Evolutionary conservation across 2,888 invertebrate genomes (phyloP), one percentile per base, ranked within the genome.

Genomic region (Eupelmus urozonus): DNA sequence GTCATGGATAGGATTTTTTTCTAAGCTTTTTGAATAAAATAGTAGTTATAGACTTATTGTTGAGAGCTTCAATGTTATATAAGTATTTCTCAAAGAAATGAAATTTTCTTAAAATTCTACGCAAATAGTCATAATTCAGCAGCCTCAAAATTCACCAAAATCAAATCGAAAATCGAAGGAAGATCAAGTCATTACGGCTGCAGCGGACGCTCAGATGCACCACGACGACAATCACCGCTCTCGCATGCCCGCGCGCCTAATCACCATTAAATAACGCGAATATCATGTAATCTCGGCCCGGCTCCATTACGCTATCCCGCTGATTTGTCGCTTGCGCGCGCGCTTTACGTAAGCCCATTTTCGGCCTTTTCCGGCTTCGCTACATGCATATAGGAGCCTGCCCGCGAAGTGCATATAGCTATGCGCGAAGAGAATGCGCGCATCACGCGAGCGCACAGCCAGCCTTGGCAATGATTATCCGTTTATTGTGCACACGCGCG

Each of bases 401-500:
- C 13, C 29, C n/a, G 29, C 16, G 9, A 23, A 9, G 13, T 23
- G 55, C 2, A 23, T 23, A 18, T 20, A 5, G 23, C 20, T 23
- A 18, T 1, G 55, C 55, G 16, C 20, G 1, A 25, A 20, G 20
- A 4, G 53, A 1, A 9, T 23, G 51, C 29, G 20, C 29, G 16
- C 23, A 55, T 67, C 45, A 40, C 34, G 67, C 45, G 55, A 67
- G 18, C 4, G 16, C 57, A 57, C 23, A 20, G 16, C 16, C 49
- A 60, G 18, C 72, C 72, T 72, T 72, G 72, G 40, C 72, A 62
- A 53, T 72, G 72, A 72, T 72, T 72, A n/a, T 69, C 53, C 53
- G 67, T 9, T 45, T 67, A 53, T 27, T 40, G 67, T 27, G 49
- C 27, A 34, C 18, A 27, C n/a, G 34, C 34, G 9, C 49, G 51